A percentile compares a stretch with the other conserved stretches of the same genome.
phyloP scores from a whole-genome alignment of 2,888 invertebrate species.

The Ormyrus labotus region DNA sequence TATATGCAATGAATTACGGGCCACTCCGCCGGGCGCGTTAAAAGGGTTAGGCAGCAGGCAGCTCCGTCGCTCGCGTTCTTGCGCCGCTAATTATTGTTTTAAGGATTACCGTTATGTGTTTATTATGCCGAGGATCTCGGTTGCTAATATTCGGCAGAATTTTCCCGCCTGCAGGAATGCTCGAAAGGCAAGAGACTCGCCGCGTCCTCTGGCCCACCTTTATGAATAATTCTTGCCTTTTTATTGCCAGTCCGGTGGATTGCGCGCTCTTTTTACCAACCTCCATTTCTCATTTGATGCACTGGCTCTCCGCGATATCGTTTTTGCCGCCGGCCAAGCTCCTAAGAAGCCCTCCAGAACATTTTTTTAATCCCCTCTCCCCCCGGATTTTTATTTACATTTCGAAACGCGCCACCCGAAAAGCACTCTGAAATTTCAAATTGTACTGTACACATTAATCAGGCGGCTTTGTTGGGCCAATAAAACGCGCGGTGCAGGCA shows the following conservation, averaged over 20 bases:
- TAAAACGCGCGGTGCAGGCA: no score
- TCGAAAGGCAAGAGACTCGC: constrained; percentile 15
- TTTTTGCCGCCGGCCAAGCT: background rate
- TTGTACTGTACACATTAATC: no score
- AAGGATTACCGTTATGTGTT: constrained; percentile 75
- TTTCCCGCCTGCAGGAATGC: constrained; percentile 61
- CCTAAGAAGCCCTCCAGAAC: no score
- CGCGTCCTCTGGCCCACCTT: constrained; percentile 63
- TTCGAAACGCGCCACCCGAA: no score
- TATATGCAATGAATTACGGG: constrained; percentile 33
- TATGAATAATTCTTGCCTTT: constrained; percentile 73
- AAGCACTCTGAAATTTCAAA: no score
- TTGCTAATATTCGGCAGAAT: constrained; percentile 70
- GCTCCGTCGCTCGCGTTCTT: constrained; percentile 52
- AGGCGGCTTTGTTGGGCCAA: no score
- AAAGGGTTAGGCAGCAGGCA: constrained; percentile 9
- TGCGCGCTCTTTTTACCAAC: background rate
- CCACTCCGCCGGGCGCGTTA: background rate
- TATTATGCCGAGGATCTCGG: constrained; percentile 69
- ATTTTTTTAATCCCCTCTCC: no score
- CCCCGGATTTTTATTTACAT: no score
- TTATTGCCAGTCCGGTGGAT: constrained; percentile 22
- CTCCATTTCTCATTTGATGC: background rate
- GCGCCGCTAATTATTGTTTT: constrained; percentile 75
- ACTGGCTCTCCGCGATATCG: background rate